Base-by-base conservation (phyloP, 2,888 invertebrate species). In the Adelphocoris suturalis region DNA sequence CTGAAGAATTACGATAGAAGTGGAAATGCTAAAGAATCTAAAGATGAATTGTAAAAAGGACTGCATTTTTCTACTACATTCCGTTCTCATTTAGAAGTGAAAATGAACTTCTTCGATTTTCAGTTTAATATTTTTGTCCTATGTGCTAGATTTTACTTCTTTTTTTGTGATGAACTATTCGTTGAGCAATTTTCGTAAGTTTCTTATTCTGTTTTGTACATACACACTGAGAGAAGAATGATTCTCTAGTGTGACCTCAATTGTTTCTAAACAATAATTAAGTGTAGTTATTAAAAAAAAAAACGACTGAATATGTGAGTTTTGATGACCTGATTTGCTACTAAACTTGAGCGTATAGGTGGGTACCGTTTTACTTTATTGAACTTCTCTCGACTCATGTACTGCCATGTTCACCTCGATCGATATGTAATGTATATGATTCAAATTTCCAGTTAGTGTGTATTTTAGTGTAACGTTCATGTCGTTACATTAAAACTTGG, bases 1-100 rank as follows among this genome's bases (percentile, higher is more conserved):
- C 96, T 99, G 92, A 97, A 96, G 92, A 96, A 97, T 91, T 99
- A 95, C 93, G 97, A 97, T 94, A 96, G 98, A 91, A 96, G 96
- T 93, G 99, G 99, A 92, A 96, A 95, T 52, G n/a, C 80, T 11
- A 91, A 90, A 68, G 37, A 84, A 7, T 4, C 3, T 37, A 91
- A 96, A 93, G 93, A 94, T 92, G 96, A 96, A 93, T 93, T 96
- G 93, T 96, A 95, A 94, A 92, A 48, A 80, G 48, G 80, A 23
- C 76, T 47, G 47, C 75, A 47, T 57, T 85, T 85, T 85, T 57
- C 11, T 28, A 85, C 55, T 85, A 85, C 55, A 85, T 37, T 55
- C 84, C 55, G 14, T 52, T 84, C 48, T 84, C 14, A 27, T 16
- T 48, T 9, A 28, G 55, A 23, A 84, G 52, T 80, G 48, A 80